Percentiles rank a stretch among this genome's conserved stretches.
Conservation (phyloP, 2,888 invertebrate species). For the Entomobrya proxima region DNA sequence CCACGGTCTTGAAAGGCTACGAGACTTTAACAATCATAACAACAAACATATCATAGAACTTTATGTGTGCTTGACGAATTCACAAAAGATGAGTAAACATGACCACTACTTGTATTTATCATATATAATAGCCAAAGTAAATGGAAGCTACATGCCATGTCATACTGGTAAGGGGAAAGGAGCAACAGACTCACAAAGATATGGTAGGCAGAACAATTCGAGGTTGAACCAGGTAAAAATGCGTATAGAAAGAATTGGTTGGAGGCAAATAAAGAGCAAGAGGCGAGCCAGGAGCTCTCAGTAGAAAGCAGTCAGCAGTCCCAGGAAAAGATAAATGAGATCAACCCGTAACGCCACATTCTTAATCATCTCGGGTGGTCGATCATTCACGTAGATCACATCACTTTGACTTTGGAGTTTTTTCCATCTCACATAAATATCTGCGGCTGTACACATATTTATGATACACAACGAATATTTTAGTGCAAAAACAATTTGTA, state of each 20-base stretch:
- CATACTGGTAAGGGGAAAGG: not conserved
- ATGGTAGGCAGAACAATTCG: not conserved
- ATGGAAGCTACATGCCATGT: not conserved
- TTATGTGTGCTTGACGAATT: slow-evolving; percentile 40
- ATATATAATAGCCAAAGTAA: not conserved
- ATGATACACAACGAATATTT: not conserved
- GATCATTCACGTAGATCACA: slow-evolving; percentile 71
- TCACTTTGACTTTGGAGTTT: slow-evolving; percentile 13
- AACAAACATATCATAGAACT: slow-evolving; percentile 33
- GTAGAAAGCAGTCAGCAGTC: slow-evolving; percentile 68
- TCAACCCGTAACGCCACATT: slow-evolving; percentile 69
- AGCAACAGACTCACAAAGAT: not conserved
- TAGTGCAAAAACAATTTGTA: not conserved
- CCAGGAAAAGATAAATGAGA: slow-evolving; percentile 67
- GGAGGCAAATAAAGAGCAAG: slow-evolving; percentile 59
- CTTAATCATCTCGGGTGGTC: slow-evolving; percentile 75
- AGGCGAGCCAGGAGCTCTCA: slow-evolving; percentile 65
- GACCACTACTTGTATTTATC: not conserved
- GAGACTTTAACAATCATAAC: slow-evolving; percentile 46
- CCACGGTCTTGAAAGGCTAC: slow-evolving; percentile 49
- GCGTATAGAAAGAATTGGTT: slow-evolving; percentile 39
- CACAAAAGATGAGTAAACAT: slow-evolving; percentile 9
- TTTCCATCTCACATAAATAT: not conserved
- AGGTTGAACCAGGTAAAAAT: slow-evolving; percentile 11
- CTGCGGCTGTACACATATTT: not conserved